These are phyloP conservation scores for Rhabdomys dilectus DNA, from an alignment of 2,113 vertebrate species.

Conservation along the genomic window DNA sequence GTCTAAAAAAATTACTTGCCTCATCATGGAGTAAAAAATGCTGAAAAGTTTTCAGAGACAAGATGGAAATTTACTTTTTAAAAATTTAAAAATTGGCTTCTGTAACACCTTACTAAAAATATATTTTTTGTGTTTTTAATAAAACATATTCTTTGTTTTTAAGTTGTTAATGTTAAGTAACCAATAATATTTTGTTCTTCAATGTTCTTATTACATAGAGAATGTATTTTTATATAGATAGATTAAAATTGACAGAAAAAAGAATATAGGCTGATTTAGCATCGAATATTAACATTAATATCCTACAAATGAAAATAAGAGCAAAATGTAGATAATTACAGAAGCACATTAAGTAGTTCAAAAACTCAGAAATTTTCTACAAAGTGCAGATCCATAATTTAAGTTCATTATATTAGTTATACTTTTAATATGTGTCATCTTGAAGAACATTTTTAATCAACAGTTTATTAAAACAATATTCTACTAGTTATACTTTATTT, in stretches of 20 bases:
- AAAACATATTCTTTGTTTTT: too few relatives aligned
- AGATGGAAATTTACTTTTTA: too few relatives aligned
- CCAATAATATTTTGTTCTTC: neutral
- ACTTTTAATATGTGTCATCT: slow-evolving; percentile 58
- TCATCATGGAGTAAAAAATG: neutral
- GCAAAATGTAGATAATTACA: neutral
- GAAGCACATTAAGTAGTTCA: neutral
- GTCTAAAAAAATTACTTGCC: neutral
- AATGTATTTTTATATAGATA: neutral
- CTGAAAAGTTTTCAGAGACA: neutral
- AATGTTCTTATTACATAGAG: neutral
- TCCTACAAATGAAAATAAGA: neutral
- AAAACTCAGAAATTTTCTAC: slow-evolving; percentile 2
- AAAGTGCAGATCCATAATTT: slow-evolving; percentile 57
- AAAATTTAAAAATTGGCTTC: neutral
- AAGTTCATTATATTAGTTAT: slow-evolving; percentile 57
- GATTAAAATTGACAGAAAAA: neutral
- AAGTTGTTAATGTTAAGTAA: too few relatives aligned
- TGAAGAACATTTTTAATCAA: slow-evolving; percentile 77
- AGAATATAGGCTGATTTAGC: too few relatives aligned
- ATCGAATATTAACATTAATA: neutral
- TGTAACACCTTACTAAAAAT: neutral
- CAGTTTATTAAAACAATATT: slow-evolving; percentile 77
- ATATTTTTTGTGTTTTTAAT: neutral
- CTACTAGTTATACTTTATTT: slow-evolving; percentile 62